phyloP scores from a whole-genome alignment of 2,888 invertebrate genomes.

The Poecilobothrus nobilitatus region DNA sequence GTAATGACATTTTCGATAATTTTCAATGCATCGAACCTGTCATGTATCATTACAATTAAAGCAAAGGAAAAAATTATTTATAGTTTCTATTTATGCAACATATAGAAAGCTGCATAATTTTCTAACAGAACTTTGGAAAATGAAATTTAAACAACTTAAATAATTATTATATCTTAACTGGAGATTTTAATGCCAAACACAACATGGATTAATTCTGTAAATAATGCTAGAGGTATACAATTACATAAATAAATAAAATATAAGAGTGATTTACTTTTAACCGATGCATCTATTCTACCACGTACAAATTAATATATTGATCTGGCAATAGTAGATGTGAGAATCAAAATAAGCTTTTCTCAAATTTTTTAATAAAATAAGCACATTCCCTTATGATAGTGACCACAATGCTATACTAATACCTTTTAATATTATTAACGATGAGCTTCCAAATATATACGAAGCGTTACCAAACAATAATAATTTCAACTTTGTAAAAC shows the following conservation, averaged over 20 bases:
- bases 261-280: slow-evolving; percentile 11
- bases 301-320: slow-evolving; percentile 14
- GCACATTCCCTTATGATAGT: too few species aligned
- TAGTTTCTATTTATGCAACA: neutral
- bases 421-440: too few species aligned
- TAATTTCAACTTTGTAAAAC: too few species aligned
- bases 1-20: neutral
- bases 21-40: slow-evolving; percentile 12
- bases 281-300: slow-evolving; percentile 11
- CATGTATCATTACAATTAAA: slow-evolving; percentile 12
- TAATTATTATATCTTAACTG: slow-evolving; percentile 10
- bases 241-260: slow-evolving; percentile 7
- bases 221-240: slow-evolving; percentile 12
- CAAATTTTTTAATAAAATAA: too few species aligned
- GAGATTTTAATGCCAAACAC: slow-evolving; percentile 15
- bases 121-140: slow-evolving; percentile 12
- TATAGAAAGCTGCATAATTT: neutral
- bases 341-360: too few species aligned
- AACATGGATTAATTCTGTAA: slow-evolving; percentile 8
- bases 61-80: too few species aligned
- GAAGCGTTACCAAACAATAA: too few species aligned
- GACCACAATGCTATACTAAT: too few species aligned
- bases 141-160: too few species aligned
- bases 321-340: slow-evolving; percentile 14
- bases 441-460: too few species aligned